A percentile compares a stretch with the other conserved stretches of the same genome.
phyloP scores from a whole-genome alignment of 2,888 invertebrate genomes.

The Apamea epomidion region DNA sequence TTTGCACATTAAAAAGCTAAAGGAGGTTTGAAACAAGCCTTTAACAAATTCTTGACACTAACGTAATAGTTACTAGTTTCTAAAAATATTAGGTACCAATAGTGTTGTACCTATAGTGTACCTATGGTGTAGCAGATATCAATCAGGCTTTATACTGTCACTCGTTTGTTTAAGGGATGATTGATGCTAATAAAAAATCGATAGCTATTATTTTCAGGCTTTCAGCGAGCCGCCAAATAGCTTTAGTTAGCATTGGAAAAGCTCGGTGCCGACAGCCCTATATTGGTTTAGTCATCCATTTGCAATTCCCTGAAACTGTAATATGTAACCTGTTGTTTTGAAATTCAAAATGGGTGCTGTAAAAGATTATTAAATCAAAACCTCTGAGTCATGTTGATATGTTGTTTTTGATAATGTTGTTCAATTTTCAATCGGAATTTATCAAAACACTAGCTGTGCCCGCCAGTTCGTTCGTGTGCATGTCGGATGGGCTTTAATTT shows the following conservation, averaged over 20 bases:
- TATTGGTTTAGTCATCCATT: slow-evolving; percentile 24
- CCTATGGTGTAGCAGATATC: slow-evolving; percentile 8
- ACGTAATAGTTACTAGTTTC: not conserved
- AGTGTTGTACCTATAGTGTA: slow-evolving; percentile 3
- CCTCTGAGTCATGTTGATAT: not conserved
- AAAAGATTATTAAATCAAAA: slow-evolving; percentile 2
- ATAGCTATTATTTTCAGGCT: slow-evolving; percentile 50
- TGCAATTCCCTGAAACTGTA: slow-evolving; percentile 6
- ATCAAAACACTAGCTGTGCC: not conserved
- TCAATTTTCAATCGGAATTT: not conserved
- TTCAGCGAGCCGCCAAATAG: slow-evolving; percentile 28
- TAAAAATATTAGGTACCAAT: not conserved
- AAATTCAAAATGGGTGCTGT: not conserved
- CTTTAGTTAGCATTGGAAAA: slow-evolving; percentile 24
- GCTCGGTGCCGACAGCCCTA: slow-evolving; percentile 8
- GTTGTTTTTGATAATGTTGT: not conserved
- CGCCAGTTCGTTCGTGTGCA: no score
- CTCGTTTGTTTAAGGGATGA: slow-evolving; percentile 46
- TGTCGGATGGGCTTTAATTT: no score
- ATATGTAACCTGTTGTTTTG: not conserved
- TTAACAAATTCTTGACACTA: no score
- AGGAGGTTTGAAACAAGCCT: not conserved
- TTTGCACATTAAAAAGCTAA: no score
- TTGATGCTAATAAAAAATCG: slow-evolving; percentile 48
- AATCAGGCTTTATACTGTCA: slow-evolving; percentile 25